Evolutionary conservation across 2,113 vertebrate species (phyloP).

Genomic region (Ramphastos sulfuratus): DNA sequence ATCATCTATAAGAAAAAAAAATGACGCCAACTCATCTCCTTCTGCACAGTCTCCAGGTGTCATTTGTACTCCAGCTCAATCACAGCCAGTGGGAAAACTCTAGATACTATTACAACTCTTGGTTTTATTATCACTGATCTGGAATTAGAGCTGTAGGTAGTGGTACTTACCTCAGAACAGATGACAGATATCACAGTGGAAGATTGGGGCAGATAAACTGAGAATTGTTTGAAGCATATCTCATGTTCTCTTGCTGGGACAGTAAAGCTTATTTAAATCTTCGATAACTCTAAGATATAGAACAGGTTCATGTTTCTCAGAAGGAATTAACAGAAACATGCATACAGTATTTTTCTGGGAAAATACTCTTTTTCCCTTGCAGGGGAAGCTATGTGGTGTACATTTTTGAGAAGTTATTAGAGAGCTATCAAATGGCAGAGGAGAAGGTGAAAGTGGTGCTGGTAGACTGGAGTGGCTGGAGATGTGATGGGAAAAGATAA

Average conservation of each 20-base stretch:
- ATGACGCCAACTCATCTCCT: neutral
- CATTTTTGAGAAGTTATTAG: neutral
- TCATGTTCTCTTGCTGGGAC: neutral
- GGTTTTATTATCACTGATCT: neutral
- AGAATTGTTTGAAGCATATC: neutral
- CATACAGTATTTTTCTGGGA: neutral
- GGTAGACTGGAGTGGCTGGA: neutral
- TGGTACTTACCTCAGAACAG: neutral
- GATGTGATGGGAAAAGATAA: neutral
- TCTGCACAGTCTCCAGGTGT: neutral
- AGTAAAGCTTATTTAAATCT: neutral
- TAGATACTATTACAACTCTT: neutral
- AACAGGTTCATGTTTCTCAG: neutral
- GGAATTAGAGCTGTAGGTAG: neutral
- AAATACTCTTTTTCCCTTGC: neutral
- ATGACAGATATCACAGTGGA: neutral
- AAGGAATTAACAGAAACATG: neutral
- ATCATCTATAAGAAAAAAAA: neutral
- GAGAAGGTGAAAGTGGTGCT: neutral
- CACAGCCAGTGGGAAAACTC: slow-evolving; percentile 1
- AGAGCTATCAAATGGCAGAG: neutral
- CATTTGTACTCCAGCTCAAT: neutral
- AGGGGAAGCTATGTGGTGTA: neutral
- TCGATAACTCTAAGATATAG: neutral
- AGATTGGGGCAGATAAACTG: neutral